phyloP scores from a whole-genome alignment of 1,140 invertebrate genomes.

The Helicoverpa armigera region DNA sequence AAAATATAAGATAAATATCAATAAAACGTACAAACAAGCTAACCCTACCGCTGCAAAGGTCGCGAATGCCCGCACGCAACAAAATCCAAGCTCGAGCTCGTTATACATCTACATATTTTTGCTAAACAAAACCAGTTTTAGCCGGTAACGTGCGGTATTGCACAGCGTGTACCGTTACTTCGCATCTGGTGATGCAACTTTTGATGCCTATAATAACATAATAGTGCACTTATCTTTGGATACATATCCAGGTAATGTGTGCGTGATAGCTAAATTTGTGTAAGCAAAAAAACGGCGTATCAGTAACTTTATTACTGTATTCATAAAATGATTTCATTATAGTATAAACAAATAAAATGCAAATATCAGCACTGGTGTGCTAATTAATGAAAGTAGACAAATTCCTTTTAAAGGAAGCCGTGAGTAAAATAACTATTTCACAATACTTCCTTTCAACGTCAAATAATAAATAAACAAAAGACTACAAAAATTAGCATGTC shows the following conservation, averaged over 20 bases:
- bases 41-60: constrained; percentile 62
- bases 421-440: constrained; percentile 2
- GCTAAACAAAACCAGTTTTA: constrained; percentile 70
- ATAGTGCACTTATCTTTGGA: constrained; percentile 69
- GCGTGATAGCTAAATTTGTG: constrained; percentile 10
- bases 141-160: constrained; percentile 65
- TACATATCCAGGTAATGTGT: constrained; percentile 38
- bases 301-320: no score
- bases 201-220: constrained; percentile 81
- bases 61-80: constrained; percentile 72
- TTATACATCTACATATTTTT: constrained; percentile 73
- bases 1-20: constrained; percentile 48
- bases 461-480: constrained; percentile 63
- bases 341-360: not conserved
- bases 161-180: constrained; percentile 71
- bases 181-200: constrained; percentile 75
- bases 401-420: constrained; percentile 28
- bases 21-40: constrained; percentile 42
- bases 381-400: constrained; percentile 1
- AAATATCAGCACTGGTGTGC: not conserved
- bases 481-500: constrained; percentile 72
- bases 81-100: constrained; percentile 56
- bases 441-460: constrained; percentile 18
- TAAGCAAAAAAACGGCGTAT: not conserved
- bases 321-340: no score